These are phyloP conservation scores for Drosophila yakuba DNA, from an alignment of 1,140 invertebrate genomes.

Conservation along the genomic window DNA sequence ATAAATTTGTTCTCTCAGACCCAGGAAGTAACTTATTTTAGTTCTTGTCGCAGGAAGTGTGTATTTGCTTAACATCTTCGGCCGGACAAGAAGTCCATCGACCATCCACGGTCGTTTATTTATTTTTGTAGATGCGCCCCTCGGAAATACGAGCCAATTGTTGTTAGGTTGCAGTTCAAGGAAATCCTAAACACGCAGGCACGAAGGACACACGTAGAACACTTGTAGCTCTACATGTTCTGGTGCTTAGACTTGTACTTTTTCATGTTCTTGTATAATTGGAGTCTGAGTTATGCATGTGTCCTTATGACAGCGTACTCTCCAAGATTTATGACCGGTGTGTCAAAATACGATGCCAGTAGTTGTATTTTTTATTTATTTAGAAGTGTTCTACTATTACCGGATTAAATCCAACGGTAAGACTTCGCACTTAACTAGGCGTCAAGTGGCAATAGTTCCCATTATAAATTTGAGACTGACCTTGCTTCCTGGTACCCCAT, in stretches of 20 bases:
- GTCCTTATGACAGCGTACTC: constrained; percentile 69
- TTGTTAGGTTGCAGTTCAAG: constrained; percentile 80
- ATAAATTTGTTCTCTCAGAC: constrained; percentile 68
- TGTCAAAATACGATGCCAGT: constrained; percentile 71
- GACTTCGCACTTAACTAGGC: constrained; percentile 73
- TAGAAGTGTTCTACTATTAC: not conserved
- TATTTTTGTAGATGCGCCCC: constrained; percentile 61
- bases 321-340: constrained; percentile 73
- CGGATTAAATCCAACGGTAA: constrained; percentile 28
- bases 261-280: constrained; percentile 1
- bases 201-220: constrained; percentile 30
- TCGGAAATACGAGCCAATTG: constrained; percentile 76
- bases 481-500: constrained; percentile 60
- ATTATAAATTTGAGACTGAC: not conserved
- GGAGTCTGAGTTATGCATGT: constrained; percentile 69
- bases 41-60: constrained; percentile 67
- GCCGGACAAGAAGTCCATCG: constrained; percentile 28
- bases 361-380: not conserved
- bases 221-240: constrained; percentile 46
- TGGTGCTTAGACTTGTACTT: constrained; percentile 20
- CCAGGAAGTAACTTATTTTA: constrained; percentile 77
- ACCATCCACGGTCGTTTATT: constrained; percentile 54
- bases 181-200: constrained; percentile 49
- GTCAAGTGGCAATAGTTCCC: constrained; percentile 58
- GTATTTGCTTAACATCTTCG: constrained; percentile 75